Conservation (phyloP, 2,113 vertebrate genomes). For the Sterrhoptilus dennistouni region DNA sequence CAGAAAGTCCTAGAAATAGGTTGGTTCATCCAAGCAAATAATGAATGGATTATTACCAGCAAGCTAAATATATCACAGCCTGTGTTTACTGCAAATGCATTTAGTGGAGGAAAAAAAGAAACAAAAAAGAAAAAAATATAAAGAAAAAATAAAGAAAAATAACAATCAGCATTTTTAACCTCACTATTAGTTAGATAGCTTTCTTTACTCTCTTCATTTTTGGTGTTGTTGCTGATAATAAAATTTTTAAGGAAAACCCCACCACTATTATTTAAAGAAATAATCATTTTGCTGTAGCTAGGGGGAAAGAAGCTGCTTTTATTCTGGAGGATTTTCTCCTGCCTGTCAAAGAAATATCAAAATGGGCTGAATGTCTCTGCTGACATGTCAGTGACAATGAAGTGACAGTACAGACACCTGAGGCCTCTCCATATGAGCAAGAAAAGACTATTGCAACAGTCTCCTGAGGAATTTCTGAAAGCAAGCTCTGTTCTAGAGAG, state of each 20-base stretch:
- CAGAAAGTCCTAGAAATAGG: not conserved
- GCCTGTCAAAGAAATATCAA: not conserved
- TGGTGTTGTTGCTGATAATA: not conserved
- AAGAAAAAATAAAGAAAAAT: no score
- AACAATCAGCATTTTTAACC: not conserved
- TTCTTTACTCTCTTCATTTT: not conserved
- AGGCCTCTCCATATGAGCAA: not conserved
- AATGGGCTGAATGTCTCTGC: not conserved
- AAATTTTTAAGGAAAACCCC: not conserved
- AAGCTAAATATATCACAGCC: not conserved
- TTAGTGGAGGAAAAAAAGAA: rapidly evolving
- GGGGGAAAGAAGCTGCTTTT: rapidly evolving
- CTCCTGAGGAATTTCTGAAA: not conserved
- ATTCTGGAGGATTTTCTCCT: not conserved
- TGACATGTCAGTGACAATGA: not conserved
- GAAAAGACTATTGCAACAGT: not conserved
- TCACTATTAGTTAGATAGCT: not conserved
- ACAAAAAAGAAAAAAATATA: rapidly evolving
- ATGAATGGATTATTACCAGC: not conserved
- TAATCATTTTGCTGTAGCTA: not conserved
- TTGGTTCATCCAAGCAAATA: not conserved
- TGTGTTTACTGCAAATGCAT: not conserved
- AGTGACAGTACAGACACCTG: not conserved
- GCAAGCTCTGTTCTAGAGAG: not conserved
- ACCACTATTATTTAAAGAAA: not conserved